Base-by-base conservation (phyloP, 2,888 invertebrate species). In the Parthenolecanium corni region DNA sequence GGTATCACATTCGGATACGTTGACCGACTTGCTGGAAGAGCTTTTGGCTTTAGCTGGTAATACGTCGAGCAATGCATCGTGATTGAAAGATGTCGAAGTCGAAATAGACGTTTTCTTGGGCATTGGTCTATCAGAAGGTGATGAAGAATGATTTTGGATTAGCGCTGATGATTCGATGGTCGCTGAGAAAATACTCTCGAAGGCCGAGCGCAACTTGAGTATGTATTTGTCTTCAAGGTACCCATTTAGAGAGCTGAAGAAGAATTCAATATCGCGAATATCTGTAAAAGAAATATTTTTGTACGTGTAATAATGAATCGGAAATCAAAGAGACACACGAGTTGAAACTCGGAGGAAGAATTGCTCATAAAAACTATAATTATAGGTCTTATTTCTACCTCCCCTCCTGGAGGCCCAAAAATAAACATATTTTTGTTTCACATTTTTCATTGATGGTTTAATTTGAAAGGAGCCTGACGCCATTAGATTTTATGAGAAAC, bases 181-280 rank as follows among this genome's bases (percentile, higher is more conserved):
- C n/a, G 62, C 52, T 14, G 62, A 62, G 44, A 62, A 52, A 16
- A 62, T 62, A 18, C 38, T n/a, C 36, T 62, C 52, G 31, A 46
- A 52, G 4, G 31, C 24, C 16, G 52, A 4, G 14, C 44, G 21
- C 18, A 62, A 31, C 12, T 25, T 24, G 1, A 42, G 16, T 12
- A 62, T 16, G 36, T 53, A 62, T 31, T 62, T 62, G 21, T 62
- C 62, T 44, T 62, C 62, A 4, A 62, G 42, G n/a, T 52, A 62
- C 23, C 25, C 53, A 31, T 52, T 25, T 21, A 36, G 52, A 2
- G 52, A 42, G 16, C 4, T 9, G 18, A 62, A 12, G 9, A 3
- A 12, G 9, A 62, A 24, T 14, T 62, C 52, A 11, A 62, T n/a
- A 11, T 62, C 62, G 11, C 62, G 62, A 42, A 52, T 11, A 44